Evolutionary conservation across 2,113 vertebrate species (phyloP).

Genomic region (Alexandromys fortis): DNA sequence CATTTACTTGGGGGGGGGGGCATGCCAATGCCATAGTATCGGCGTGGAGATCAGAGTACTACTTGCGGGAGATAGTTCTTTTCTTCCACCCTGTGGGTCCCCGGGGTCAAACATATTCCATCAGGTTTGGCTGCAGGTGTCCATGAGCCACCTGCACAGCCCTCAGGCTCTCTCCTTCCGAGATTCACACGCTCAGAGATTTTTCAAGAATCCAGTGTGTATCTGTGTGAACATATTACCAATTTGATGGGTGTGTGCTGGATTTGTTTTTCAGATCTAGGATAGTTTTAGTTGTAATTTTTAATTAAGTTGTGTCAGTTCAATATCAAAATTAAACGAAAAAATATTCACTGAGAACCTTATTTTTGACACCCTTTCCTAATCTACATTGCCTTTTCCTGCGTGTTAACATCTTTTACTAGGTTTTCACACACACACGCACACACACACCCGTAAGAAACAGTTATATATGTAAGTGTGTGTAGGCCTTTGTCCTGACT

Average conservation of each 20-base stretch:
- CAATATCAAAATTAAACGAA: not conserved
- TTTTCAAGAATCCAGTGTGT: not conserved
- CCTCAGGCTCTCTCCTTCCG: not conserved
- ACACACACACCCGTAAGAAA: not conserved
- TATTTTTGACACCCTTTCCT: not conserved
- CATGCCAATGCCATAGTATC: not conserved
- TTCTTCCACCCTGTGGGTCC: not conserved
- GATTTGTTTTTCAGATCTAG: constrained; percentile 16
- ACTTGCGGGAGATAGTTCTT: not conserved
- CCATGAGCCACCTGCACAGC: not conserved
- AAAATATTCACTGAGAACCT: not conserved
- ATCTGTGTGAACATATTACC: not conserved
- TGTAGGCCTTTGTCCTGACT: not conserved
- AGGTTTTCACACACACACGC: not conserved
- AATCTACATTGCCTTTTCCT: not conserved
- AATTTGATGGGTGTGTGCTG: not conserved
- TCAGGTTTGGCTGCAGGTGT: too few relatives aligned
- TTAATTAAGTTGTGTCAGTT: not conserved
- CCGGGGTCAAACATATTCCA: not conserved
- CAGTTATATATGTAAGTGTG: not conserved
- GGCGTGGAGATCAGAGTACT: not conserved
- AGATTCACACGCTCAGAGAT: not conserved
- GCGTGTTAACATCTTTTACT: not conserved
- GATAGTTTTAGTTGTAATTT: not conserved
- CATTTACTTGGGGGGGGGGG: not conserved